Evolutionary conservation across 2,888 invertebrate species (phyloP).

Genomic region (Ornithoptera priamus): DNA sequence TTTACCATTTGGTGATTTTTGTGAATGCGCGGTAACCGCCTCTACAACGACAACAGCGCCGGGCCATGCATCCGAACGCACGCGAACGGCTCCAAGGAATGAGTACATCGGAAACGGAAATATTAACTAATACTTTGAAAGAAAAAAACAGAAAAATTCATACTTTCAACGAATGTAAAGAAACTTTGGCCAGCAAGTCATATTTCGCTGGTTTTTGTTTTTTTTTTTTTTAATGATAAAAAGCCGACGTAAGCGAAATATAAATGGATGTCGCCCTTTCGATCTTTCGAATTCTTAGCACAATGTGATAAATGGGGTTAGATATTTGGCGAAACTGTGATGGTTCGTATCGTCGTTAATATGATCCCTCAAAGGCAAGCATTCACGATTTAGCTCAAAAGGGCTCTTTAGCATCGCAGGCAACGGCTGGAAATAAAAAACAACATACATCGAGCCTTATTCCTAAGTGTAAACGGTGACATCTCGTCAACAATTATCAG

Average conservation of each 20-base stretch:
- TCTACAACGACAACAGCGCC: constrained; percentile 59
- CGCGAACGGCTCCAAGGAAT: constrained; percentile 71
- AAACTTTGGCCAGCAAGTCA: constrained; percentile 63
- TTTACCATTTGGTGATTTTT: constrained; percentile 71
- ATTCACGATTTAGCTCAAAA: constrained; percentile 81
- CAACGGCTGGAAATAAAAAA: constrained; percentile 81
- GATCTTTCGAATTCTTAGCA: constrained; percentile 68
- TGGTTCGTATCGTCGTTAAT: constrained; percentile 78
- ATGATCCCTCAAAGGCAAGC: constrained; percentile 80
- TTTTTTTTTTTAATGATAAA: constrained; percentile 50
- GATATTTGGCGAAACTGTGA: constrained; percentile 74
- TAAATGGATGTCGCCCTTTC: constrained; percentile 45
- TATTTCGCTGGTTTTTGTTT: constrained; percentile 68
- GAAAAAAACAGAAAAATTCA: constrained; percentile 37
- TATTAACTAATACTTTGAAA: constrained; percentile 31
- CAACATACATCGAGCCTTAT: constrained; percentile 80
- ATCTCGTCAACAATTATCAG: constrained; percentile 53
- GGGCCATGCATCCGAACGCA: constrained; percentile 68
- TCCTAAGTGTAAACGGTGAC: constrained; percentile 69
- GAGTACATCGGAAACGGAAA: constrained; percentile 59
- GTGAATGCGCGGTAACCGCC: constrained; percentile 64
- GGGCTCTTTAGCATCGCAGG: constrained; percentile 80
- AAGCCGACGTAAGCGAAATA: constrained; percentile 72
- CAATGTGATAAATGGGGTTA: constrained; percentile 74
- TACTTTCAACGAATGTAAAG: constrained; percentile 37